phyloP scores from a whole-genome alignment of 2,888 invertebrate genomes.

The Morpho helenor region DNA sequence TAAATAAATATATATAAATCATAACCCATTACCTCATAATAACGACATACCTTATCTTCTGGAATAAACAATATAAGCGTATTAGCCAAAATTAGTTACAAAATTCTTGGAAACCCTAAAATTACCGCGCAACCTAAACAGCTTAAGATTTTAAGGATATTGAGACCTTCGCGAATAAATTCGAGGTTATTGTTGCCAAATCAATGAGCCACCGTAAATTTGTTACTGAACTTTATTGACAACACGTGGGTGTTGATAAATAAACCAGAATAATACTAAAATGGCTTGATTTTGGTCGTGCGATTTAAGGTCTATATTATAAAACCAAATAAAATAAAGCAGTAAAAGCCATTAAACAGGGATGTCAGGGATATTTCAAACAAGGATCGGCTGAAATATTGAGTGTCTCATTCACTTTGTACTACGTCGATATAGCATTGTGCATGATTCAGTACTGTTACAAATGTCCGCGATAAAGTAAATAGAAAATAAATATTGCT shows the following conservation, averaged over 20 bases:
- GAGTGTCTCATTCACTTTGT: too few relatives aligned
- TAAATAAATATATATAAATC: too few relatives aligned
- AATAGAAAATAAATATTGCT: too few relatives aligned
- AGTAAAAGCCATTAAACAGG: background rate
- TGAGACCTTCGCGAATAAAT: slow-evolving; percentile 28
- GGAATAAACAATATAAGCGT: too few relatives aligned
- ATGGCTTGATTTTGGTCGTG: slow-evolving; percentile 4
- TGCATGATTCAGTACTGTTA: too few relatives aligned
- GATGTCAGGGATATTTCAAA: background rate
- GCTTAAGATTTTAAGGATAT: slow-evolving; percentile 34
- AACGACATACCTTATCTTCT: too few relatives aligned
- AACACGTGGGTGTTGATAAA: slow-evolving; percentile 3
- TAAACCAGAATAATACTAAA: slow-evolving; percentile 5
- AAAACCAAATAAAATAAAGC: background rate
- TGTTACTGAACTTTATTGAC: slow-evolving; percentile 12
- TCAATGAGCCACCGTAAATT: slow-evolving; percentile 20
- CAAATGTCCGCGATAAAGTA: too few relatives aligned
- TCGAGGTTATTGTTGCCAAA: slow-evolving; percentile 20
- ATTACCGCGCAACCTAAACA: slow-evolving; percentile 37
- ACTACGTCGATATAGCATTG: too few relatives aligned
- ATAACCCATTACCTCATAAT: too few relatives aligned
- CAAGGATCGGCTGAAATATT: background rate
- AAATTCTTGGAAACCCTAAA: background rate
- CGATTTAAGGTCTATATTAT: slow-evolving; percentile 5
- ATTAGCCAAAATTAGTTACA: too few relatives aligned